phyloP scores from a whole-genome alignment of 2,888 invertebrate genomes.

The Oligia latruncula region DNA sequence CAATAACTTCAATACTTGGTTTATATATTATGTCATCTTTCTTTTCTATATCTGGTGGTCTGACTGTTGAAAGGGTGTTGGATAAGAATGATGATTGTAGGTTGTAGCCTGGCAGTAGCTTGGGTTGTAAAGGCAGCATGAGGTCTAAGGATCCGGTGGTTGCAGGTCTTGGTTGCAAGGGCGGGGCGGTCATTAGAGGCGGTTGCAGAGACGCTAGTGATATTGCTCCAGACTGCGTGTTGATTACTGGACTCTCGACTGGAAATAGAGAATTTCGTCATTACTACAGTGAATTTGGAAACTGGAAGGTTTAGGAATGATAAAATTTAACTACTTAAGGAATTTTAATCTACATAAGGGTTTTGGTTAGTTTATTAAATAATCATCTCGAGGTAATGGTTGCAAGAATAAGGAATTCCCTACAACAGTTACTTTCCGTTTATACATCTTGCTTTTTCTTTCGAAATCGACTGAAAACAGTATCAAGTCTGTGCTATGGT shows the following conservation, averaged over 20 bases:
- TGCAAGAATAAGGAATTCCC: neutral
- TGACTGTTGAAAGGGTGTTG: slow-evolving; percentile 88
- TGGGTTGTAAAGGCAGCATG: slow-evolving; percentile 93
- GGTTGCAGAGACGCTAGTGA: slow-evolving; percentile 89
- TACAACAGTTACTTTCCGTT: neutral
- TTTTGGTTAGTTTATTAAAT: neutral
- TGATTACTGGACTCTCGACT: slow-evolving; percentile 90
- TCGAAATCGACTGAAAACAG: slow-evolving; percentile 23
- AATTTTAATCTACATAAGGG: slow-evolving; percentile 11
- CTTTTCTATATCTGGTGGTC: slow-evolving; percentile 82
- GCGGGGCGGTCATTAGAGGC: slow-evolving; percentile 89
- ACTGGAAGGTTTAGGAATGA: neutral
- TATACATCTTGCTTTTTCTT: slow-evolving; percentile 22
- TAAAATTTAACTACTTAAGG: neutral
- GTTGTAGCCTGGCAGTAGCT: slow-evolving; percentile 91
- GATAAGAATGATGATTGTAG: slow-evolving; percentile 86
- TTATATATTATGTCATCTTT: slow-evolving; percentile 74
- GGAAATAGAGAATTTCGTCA: slow-evolving; percentile 75
- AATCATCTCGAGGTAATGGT: slow-evolving; percentile 1
- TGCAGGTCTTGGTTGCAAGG: slow-evolving; percentile 92
- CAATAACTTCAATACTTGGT: slow-evolving; percentile 81
- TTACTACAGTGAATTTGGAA: slow-evolving; percentile 58
- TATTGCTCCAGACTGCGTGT: slow-evolving; percentile 86
- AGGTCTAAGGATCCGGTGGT: slow-evolving; percentile 93
- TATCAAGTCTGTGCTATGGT: slow-evolving; percentile 51